Evolutionary conservation across 2,797 vertebrate genomes (phyloP), one percentile per base, ranked within the genome.

Genomic region (Mionectes olivaceus): DNA sequence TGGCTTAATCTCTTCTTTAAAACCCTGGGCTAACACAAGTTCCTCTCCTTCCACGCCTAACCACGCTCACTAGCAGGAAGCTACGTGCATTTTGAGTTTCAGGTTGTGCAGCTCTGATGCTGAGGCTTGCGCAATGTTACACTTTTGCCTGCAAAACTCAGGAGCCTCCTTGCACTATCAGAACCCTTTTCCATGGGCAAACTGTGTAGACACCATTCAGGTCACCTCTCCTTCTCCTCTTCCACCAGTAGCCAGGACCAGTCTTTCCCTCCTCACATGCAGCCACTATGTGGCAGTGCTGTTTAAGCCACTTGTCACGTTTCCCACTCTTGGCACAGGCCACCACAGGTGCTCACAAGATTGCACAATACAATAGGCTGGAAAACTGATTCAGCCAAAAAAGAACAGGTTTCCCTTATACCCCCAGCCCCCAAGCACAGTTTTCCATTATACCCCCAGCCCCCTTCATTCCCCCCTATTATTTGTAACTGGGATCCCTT

Each of bases 121-220:
- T 30, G 46, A 77, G 7, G 5, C 17, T 67, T 50, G 65, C 0
- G 1, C 17, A 9, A 1, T 11, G 2, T 50, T 43, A 37, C 1
- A 35, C 22, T 33, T 69, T 84, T 52, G 73, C 22, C 33, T 75
- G 39, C 43, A 75, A 65, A 92, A 56, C n/a, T 59, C 47, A 19
- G 24, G 43, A 73, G 24, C 9, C 15, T 82, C 35, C 7, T 89
- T 6, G 67, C 33, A 22, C 39, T 37, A 2, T 33, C 32, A 37
- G n/a, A 79, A 47, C 23, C 10, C 27, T 79, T 59, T 65, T 73
- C 60, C 52, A 9, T 2, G 39, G 41, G 35, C 77, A 76, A 49
- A 16, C 5, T 44, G 30, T 37, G 14, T 13, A 33, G 70, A 41
- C 9, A 90, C 18, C 10, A 22, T 19, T 30, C 35, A 61, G 37